phyloP scores from a whole-genome alignment of 2,888 invertebrate genomes.

The Amphipoea lucens region DNA sequence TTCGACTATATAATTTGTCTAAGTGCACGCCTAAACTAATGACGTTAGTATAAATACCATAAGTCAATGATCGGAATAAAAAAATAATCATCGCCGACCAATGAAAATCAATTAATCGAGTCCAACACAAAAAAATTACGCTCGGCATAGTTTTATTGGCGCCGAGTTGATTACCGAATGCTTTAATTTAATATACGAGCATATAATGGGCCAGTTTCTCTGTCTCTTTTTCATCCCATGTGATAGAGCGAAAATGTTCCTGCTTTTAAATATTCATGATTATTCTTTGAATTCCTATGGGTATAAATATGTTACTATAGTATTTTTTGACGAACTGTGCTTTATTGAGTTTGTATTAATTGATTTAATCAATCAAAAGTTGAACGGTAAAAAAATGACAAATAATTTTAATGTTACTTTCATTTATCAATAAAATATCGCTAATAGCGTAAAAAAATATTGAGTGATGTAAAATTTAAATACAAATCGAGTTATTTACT shows the following conservation, averaged over 20 bases:
- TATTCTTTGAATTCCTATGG: constrained; percentile 51
- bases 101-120: constrained; percentile 83
- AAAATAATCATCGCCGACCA: constrained; percentile 74
- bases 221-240: constrained; percentile 64
- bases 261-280: constrained; percentile 59
- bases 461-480: neutral
- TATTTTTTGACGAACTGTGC: constrained; percentile 38
- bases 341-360: constrained; percentile 19
- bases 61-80: constrained; percentile 73
- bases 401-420: constrained; percentile 7
- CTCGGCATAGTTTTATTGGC: constrained; percentile 80
- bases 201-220: constrained; percentile 69
- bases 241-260: constrained; percentile 62
- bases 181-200: constrained; percentile 81
- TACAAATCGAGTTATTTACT: neutral
- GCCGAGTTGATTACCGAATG: constrained; percentile 78
- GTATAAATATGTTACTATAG: constrained; percentile 40
- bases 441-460: neutral
- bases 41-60: constrained; percentile 66
- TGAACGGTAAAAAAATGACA: constrained; percentile 1
- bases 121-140: constrained; percentile 76
- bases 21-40: constrained; percentile 57
- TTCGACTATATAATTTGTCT: constrained; percentile 41
- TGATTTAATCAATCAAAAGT: constrained; percentile 6
- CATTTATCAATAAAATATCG: constrained; percentile 5